Evolutionary conservation across 2,113 vertebrate species (phyloP).

Genomic region (Synodontis membranacea): DNA sequence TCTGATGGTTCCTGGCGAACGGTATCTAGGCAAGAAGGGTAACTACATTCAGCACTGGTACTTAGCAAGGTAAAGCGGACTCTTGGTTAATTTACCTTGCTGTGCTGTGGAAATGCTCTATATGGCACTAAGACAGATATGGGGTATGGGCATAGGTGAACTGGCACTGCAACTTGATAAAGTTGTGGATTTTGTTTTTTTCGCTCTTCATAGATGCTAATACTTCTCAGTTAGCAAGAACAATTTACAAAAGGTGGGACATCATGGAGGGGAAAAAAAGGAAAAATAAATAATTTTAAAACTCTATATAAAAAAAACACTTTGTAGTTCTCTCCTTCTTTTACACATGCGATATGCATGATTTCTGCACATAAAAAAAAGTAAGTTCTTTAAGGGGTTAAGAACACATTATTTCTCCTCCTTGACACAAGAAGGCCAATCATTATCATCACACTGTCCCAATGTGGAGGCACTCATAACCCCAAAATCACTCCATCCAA

Average conservation of each 20-base stretch:
- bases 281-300: constrained; percentile 50
- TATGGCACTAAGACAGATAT: background rate
- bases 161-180: background rate
- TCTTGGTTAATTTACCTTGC: background rate
- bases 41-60: too few relatives aligned
- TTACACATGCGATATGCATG: constrained; percentile 18
- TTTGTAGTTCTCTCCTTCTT: constrained; percentile 6
- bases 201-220: background rate
- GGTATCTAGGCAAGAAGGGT: background rate
- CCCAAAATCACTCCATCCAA: background rate
- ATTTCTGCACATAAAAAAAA: background rate
- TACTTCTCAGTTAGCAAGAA: constrained; percentile 6
- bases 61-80: background rate
- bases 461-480: background rate
- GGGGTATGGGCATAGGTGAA: background rate
- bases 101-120: background rate
- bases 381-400: background rate
- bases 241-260: background rate
- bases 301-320: constrained; percentile 48
- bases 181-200: background rate
- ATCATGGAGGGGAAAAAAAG: background rate
- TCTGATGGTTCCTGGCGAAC: background rate
- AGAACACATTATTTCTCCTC: constrained; percentile 13
- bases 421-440: constrained; percentile 28
- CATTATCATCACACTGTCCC: background rate